Evolutionary conservation across 1,140 invertebrate genomes (phyloP).

Genomic region (Mactra quadrangularis): DNA sequence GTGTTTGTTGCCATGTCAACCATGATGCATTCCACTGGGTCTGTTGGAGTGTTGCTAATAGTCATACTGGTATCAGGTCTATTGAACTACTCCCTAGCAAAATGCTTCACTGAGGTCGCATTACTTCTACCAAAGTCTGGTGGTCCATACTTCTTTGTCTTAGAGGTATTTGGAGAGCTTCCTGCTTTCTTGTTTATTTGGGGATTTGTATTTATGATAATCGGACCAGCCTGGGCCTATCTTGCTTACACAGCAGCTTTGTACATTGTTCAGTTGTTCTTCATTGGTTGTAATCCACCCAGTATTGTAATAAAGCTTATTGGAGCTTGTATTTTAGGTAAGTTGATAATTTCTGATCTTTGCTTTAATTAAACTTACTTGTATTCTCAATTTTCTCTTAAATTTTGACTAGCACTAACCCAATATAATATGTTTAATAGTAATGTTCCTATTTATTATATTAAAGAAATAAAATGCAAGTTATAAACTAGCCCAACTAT

Average conservation of each 20-base stretch:
- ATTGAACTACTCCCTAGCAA: slow-evolving; percentile 84
- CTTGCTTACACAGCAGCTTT: slow-evolving; percentile 65
- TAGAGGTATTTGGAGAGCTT: slow-evolving; percentile 92
- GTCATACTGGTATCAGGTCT: slow-evolving; percentile 67
- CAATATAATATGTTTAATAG: no score
- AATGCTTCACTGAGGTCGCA: slow-evolving; percentile 98
- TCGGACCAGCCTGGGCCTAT: slow-evolving; percentile 86
- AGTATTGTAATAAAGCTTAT: slow-evolving; percentile 67
- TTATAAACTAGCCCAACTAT: no score
- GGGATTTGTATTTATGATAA: slow-evolving; percentile 88
- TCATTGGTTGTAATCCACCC: slow-evolving; percentile 62
- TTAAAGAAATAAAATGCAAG: background rate
- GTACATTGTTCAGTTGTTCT: slow-evolving; percentile 69
- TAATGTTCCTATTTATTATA: no score
- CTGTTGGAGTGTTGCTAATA: slow-evolving; percentile 67
- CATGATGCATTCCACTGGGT: slow-evolving; percentile 63
- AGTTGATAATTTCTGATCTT: slow-evolving; percentile 25
- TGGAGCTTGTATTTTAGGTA: slow-evolving; percentile 69
- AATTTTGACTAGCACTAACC: no score
- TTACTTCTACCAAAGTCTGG: slow-evolving; percentile 96
- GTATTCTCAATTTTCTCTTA: no score
- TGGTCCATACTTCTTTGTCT: slow-evolving; percentile 98
- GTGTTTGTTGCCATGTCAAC: slow-evolving; percentile 70
- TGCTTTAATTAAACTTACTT: no score
- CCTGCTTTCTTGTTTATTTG: slow-evolving; percentile 97